These are phyloP conservation scores for Channa maculata DNA, from an alignment of 2,113 vertebrate species.

Conservation along the genomic window DNA sequence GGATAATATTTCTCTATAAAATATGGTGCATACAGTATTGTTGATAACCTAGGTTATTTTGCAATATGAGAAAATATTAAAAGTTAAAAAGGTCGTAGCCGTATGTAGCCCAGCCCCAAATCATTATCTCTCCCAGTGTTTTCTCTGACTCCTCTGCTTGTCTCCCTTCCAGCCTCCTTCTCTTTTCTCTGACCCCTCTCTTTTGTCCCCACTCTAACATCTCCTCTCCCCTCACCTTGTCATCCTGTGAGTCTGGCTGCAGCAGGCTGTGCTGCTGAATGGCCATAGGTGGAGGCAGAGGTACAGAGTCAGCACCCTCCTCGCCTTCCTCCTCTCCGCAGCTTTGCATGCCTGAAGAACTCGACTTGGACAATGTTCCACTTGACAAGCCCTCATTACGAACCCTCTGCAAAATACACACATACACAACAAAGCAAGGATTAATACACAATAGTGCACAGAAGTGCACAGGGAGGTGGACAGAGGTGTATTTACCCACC, in stretches of 20 bases:
- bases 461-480: neutral
- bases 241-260: conserved; percentile 95
- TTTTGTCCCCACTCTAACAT: neutral
- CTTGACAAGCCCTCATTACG: conserved; percentile 97
- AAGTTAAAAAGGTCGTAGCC: neutral
- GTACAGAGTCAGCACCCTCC: conserved; percentile 93
- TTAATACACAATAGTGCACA: neutral
- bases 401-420: conserved; percentile 86
- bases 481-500: conserved; percentile 76
- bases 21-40: too few relatives aligned
- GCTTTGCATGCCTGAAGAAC: conserved; percentile 99
- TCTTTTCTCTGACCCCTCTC: conserved; percentile 1
- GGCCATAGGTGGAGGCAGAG: conserved; percentile 97
- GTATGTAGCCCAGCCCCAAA: neutral
- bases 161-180: neutral
- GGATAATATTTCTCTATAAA: too few relatives aligned
- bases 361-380: conserved; percentile 96
- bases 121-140: neutral
- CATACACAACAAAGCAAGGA: accelerated
- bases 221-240: conserved; percentile 88
- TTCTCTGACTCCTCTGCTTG: neutral
- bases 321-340: conserved; percentile 98
- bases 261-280: conserved; percentile 99
- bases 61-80: neutral
- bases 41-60: too few relatives aligned